phyloP scores from a whole-genome alignment of 1,140 invertebrate genomes.

The Argopecten irradians region DNA sequence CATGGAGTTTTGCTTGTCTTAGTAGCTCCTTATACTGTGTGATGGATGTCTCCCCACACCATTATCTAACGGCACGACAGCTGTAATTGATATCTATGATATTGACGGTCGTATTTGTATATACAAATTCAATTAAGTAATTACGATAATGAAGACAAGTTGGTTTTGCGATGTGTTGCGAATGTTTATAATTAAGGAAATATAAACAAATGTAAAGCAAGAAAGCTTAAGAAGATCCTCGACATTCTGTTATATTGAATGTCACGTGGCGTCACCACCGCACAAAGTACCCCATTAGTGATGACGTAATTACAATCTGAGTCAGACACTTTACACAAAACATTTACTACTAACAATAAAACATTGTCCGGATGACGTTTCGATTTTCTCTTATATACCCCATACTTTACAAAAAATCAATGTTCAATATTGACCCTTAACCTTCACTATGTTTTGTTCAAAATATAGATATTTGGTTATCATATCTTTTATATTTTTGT shows the following conservation, averaged over 20 bases:
- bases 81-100: background rate
- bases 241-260: background rate
- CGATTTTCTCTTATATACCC: too few species aligned
- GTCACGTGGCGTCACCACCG: background rate
- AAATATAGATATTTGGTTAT: too few species aligned
- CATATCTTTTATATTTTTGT: too few species aligned
- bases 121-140: background rate
- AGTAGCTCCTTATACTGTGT: background rate
- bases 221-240: background rate
- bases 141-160: background rate
- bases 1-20: background rate
- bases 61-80: background rate
- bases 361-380: too few species aligned
- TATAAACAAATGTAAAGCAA: background rate
- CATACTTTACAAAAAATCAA: too few species aligned
- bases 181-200: conserved; percentile 3
- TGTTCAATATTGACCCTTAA: too few species aligned
- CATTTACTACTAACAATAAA: too few species aligned
- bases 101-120: background rate
- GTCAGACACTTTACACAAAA: background rate
- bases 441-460: too few species aligned
- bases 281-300: background rate
- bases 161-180: background rate
- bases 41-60: background rate
- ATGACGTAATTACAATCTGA: background rate